A percentile compares a stretch with the other conserved stretches of the same genome.
These are phyloP conservation scores for Orchestia grillus DNA, from an alignment of 1,140 invertebrate genomes.

Conservation along the genomic window DNA sequence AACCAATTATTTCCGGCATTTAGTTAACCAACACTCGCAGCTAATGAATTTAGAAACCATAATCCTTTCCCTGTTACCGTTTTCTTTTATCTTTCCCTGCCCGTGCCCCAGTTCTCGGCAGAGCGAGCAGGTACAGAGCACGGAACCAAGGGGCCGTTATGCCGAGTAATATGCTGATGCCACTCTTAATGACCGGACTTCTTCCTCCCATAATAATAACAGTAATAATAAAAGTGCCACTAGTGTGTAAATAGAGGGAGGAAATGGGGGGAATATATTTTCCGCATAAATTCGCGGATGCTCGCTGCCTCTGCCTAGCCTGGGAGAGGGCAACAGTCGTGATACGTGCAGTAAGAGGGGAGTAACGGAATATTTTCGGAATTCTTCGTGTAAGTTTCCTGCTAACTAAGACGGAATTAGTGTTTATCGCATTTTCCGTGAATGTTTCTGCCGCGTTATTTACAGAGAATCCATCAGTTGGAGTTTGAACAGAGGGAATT, in stretches of 20 bases:
- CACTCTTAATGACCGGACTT: slow-evolving; percentile 52
- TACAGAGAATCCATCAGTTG: neutral
- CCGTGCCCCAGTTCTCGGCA: neutral
- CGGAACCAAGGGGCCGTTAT: neutral
- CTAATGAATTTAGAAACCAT: neutral
- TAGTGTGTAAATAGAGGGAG: slow-evolving; percentile 47
- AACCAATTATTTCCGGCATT: too few relatives aligned
- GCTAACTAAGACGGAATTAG: neutral
- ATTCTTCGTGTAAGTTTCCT: neutral
- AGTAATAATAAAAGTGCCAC: slow-evolving; percentile 51
- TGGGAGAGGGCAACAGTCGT: neutral
- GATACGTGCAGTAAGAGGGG: neutral
- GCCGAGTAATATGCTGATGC: slow-evolving; percentile 52
- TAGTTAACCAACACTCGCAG: neutral
- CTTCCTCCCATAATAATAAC: slow-evolving; percentile 53
- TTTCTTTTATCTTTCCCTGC: neutral
- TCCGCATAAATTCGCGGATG: neutral
- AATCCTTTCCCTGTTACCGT: neutral
- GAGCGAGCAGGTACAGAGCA: neutral
- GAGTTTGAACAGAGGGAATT: too few relatives aligned
- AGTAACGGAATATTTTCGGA: neutral
- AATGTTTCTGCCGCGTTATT: neutral
- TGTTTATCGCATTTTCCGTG: neutral
- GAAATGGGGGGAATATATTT: slow-evolving; percentile 35
- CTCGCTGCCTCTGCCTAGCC: neutral